Evolutionary conservation across 2,888 invertebrate genomes (phyloP), one percentile per base, ranked within the genome.

Genomic region (Himalopsyche kuldschensis): DNA sequence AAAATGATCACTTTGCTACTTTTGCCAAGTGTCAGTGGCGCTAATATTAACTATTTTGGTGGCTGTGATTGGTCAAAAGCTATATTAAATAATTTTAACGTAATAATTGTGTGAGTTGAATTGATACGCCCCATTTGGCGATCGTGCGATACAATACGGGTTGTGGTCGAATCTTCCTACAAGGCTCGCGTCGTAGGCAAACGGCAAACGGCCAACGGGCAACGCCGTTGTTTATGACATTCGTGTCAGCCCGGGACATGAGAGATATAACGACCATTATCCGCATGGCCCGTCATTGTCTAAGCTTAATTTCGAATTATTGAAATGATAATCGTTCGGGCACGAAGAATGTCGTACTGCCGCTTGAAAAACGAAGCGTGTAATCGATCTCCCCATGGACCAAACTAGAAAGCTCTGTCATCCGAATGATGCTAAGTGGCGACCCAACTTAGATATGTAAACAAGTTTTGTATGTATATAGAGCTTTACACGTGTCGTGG

Each of bases 271-370:
- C 77, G 80, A 47, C 82, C 82, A 79, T 82, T 79, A 82, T 69
- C 32, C 55, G 79, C 82, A 30, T 75, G 83, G 80, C 77, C 77
- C 83, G 75, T 80, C 83, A 83, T 83, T 83, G 83, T 83, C 75
- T 83, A 75, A 27, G 80, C 77, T 80, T 46, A 75, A 55, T 83
- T 83, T 80, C 83, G 77, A 83, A 83, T 83, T 80, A 83, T 80
- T 83, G 80, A 83, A 83, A 76, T 75, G 48, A 83, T 77, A 80
- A 80, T 80, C 78, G 82, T 47, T 63, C 55, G 47, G 47, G 47
- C 46, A 48, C 79, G 46, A 46, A 41, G 47, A 46, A 32, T 41
- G 76, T n/a, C 76, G 76, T 76, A 41, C 76, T n/a, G 41, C 76
- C 35, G 32, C 76, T 32, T 76, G 76, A 35, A 76, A 76, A 76